Base-by-base conservation (phyloP, 1,140 invertebrate genomes). In the Tetragnatha versicolor region DNA sequence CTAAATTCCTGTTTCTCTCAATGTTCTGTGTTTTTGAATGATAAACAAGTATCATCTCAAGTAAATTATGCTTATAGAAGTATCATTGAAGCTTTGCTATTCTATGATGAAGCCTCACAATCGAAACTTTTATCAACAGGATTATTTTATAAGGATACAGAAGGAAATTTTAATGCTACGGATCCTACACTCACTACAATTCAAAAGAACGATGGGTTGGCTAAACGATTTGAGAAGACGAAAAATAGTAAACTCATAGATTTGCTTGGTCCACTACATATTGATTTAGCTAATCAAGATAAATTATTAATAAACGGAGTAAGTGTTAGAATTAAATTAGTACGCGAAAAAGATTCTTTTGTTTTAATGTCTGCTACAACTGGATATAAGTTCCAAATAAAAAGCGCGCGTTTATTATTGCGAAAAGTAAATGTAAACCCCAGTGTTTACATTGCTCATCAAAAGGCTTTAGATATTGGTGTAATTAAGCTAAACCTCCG, bases 1-100 rank as follows among this genome's bases (percentile, higher is more conserved):
- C 17, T 75, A 45, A 63, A 63, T 31, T 61, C 27, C 10, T 17
- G 29, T 9, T 49, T 75, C 25, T 75, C 70, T 10, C 37, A 61
- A 61, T 75, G 55, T 17, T 31, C 14, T 5, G 37, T 75, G 9
- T 75, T 33, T 49, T 35, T 49, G 37, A 75, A 63, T 29, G 37
- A 75, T 33, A 60, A 33, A 20, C 70, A 47, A 14, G 55, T 75
- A 22, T 20, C 22, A 0, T 53, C 49, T 17, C 58, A 75, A 31
- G 42, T 49, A 5, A 75, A 75, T 20, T 75, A 47, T 61, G 9
- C 55, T 20, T 75, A 47, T 33, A 58, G 39, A 3, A 29, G 6
- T 2, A 6, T 12, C 35, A 14, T 45, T 17, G 55, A 45, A 25
- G 17, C 5, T 49, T 47, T 68, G 17, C 51, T 61, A 47, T 75